Evolutionary conservation across 1,140 invertebrate genomes (phyloP).

Genomic region (Drosophila ercepeae): DNA sequence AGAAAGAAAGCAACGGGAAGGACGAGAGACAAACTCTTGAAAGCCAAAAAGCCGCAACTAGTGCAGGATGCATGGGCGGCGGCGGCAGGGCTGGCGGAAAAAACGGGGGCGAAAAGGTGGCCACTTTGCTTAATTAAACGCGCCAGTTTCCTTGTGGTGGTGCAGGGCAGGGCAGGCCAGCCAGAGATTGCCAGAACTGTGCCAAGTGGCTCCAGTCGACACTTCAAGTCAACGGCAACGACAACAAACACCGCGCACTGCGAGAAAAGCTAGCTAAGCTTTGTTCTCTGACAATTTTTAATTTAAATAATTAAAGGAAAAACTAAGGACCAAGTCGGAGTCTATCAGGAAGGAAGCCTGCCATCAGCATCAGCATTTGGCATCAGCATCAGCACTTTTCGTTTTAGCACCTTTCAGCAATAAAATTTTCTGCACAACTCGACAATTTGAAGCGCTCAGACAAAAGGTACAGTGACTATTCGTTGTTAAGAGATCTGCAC

Average conservation of each 20-base stretch:
- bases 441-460: conserved; percentile 69
- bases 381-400: conserved; percentile 80
- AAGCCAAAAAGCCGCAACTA: conserved; percentile 49
- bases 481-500: conserved; percentile 66
- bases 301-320: conserved; percentile 80
- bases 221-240: conserved; percentile 29
- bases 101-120: conserved; percentile 42
- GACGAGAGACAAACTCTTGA: conserved; percentile 47
- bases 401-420: conserved; percentile 82
- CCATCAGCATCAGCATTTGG: conserved; percentile 44
- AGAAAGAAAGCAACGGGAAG: background rate
- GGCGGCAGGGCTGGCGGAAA: background rate
- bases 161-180: conserved; percentile 3
- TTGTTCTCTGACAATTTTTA: conserved; percentile 69
- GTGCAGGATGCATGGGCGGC: background rate
- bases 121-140: conserved; percentile 82
- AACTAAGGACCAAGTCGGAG: conserved; percentile 51
- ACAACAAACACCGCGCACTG: conserved; percentile 19
- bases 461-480: conserved; percentile 55
- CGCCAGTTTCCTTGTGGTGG: conserved; percentile 54
- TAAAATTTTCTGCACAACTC: conserved; percentile 79
- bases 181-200: conserved; percentile 75
- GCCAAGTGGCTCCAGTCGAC: conserved; percentile 62
- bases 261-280: conserved; percentile 3
- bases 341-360: conserved; percentile 8